phyloP scores from a whole-genome alignment of 1,140 invertebrate genomes.

The Nymphalis io region DNA sequence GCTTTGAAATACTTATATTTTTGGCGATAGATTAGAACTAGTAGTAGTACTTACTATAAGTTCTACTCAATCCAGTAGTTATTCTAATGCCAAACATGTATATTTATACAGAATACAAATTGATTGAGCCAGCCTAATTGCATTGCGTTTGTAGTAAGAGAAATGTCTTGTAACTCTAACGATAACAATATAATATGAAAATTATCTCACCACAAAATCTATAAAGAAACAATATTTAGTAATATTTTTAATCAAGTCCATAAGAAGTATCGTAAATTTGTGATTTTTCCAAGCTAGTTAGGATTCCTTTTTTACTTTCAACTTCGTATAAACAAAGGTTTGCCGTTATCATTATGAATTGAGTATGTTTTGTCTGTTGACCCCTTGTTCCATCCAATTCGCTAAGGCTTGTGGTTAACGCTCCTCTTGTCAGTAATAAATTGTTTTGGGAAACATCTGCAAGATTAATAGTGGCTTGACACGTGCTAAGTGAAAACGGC shows the following conservation, averaged over 20 bases:
- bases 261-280: background rate
- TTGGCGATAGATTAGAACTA: background rate
- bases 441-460: constrained; percentile 71
- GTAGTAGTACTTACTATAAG: no score
- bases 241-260: no score
- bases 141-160: no score
- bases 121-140: no score
- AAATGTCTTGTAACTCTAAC: no score
- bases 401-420: constrained; percentile 49
- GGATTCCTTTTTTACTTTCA: background rate
- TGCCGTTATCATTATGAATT: constrained; percentile 14
- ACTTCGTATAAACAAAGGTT: background rate
- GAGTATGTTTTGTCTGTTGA: constrained; percentile 36
- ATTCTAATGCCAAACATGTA: no score
- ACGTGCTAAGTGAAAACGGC: constrained; percentile 63
- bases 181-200: no score
- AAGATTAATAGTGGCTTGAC: constrained; percentile 73
- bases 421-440: constrained; percentile 69
- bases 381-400: constrained; percentile 63
- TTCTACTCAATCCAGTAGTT: background rate
- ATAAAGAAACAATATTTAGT: no score
- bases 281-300: background rate
- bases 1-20: background rate
- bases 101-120: no score
- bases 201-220: no score